phyloP scores from a whole-genome alignment of 2,888 invertebrate genomes.

The Idaea aversata region DNA sequence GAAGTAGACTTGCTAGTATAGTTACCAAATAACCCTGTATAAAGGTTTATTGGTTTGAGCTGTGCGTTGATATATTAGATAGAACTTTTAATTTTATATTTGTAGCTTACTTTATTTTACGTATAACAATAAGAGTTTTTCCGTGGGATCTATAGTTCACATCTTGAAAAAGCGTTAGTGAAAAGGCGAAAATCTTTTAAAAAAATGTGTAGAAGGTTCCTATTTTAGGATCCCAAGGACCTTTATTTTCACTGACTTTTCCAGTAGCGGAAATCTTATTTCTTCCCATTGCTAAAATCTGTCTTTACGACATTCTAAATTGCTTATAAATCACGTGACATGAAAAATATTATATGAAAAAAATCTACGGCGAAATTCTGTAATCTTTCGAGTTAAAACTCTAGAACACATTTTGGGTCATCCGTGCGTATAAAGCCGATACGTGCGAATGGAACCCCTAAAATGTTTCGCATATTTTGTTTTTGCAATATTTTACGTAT shows the following conservation, averaged over 20 bases:
- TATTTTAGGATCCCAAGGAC: background rate
- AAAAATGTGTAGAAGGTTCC: background rate
- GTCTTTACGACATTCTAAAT: background rate
- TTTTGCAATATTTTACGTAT: background rate
- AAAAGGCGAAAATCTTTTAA: background rate
- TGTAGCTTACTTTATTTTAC: too few relatives aligned
- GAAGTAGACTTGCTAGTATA: too few relatives aligned
- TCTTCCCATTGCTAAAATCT: background rate
- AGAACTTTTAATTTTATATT: too few relatives aligned
- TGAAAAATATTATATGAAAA: background rate
- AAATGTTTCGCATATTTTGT: background rate
- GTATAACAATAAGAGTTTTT: too few relatives aligned
- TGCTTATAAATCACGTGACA: constrained; percentile 1
- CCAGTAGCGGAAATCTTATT: background rate
- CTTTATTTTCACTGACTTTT: background rate
- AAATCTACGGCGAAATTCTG: background rate
- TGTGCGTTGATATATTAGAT: too few relatives aligned
- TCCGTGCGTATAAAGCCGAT: background rate
- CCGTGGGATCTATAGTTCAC: too few relatives aligned
- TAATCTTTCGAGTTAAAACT: background rate
- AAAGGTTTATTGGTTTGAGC: too few relatives aligned
- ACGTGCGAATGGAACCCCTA: background rate
- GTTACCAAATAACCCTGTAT: too few relatives aligned
- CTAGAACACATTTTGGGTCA: background rate
- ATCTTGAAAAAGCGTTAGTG: too few relatives aligned